Evolutionary conservation across 1,140 invertebrate species (phyloP).

Genomic region (Calosoma granatense): DNA sequence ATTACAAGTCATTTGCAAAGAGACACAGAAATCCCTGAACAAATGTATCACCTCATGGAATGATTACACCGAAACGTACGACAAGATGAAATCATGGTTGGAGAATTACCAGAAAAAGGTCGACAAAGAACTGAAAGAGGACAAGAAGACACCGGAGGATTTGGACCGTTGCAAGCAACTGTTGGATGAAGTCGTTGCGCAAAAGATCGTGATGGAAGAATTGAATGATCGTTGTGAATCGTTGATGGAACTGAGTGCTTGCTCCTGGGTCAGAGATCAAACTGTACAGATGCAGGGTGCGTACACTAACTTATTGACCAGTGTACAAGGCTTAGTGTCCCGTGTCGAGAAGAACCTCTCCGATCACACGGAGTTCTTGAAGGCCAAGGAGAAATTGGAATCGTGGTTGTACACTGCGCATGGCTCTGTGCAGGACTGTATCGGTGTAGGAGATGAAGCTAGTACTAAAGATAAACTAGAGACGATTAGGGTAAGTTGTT

Average conservation of each 20-base stretch:
- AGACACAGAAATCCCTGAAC: slow-evolving; percentile 64
- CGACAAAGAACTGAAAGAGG: slow-evolving; percentile 52
- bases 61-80: slow-evolving; percentile 67
- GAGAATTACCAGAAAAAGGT: slow-evolving; percentile 59
- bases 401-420: slow-evolving; percentile 70
- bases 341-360: slow-evolving; percentile 79
- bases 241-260: slow-evolving; percentile 74
- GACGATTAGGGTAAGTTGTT: slow-evolving; percentile 47
- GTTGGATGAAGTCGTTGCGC: slow-evolving; percentile 61
- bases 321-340: slow-evolving; percentile 67
- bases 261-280: slow-evolving; percentile 71
- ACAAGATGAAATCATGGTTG: slow-evolving; percentile 69
- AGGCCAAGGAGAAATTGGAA: slow-evolving; percentile 71
- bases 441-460: slow-evolving; percentile 66
- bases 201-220: slow-evolving; percentile 70
- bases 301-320: slow-evolving; percentile 66
- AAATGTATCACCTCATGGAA: slow-evolving; percentile 80
- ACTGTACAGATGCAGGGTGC: slow-evolving; percentile 72
- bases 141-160: slow-evolving; percentile 73
- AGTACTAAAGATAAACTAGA: slow-evolving; percentile 77
- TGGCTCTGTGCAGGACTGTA: slow-evolving; percentile 68
- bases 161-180: slow-evolving; percentile 64
- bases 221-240: slow-evolving; percentile 79
- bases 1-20: slow-evolving; percentile 68
- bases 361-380: slow-evolving; percentile 81